Conservation (phyloP, 2,113 vertebrate genomes). For the Phodopus roborovskii region DNA sequence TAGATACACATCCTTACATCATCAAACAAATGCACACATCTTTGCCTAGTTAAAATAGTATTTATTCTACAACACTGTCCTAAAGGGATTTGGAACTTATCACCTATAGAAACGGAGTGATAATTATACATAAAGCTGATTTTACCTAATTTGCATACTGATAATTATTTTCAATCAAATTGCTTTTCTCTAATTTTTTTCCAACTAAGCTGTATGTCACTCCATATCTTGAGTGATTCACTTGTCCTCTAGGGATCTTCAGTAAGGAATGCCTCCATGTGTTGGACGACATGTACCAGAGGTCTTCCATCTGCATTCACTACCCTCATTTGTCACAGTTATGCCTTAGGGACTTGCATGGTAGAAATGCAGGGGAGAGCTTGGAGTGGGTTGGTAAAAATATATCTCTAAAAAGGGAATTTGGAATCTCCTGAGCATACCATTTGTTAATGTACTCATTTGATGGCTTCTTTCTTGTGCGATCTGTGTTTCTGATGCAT, state of each 20-base stretch:
- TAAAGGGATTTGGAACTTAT: too few species aligned
- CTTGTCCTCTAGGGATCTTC: neutral
- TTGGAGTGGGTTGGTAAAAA: neutral
- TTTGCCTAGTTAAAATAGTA: neutral
- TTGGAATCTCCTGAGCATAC: neutral
- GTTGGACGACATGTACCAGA: neutral
- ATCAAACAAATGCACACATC: neutral
- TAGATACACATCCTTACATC: neutral
- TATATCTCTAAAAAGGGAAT: neutral
- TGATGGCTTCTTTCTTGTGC: neutral
- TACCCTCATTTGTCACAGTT: neutral
- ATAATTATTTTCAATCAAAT: neutral
- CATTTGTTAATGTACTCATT: neutral
- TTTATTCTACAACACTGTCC: neutral
- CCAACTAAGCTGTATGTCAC: neutral
- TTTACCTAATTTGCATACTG: neutral
- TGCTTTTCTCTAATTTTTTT: neutral
- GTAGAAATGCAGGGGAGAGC: neutral
- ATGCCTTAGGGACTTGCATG: neutral
- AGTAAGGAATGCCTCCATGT: neutral
- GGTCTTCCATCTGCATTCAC: neutral
- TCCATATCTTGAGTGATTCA: neutral
- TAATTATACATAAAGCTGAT: neutral
- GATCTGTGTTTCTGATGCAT: neutral
- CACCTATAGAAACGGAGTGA: neutral